Evolutionary conservation across 2,888 invertebrate genomes (phyloP), one percentile per base, ranked within the genome.

Genomic region (Resseliella maxima): DNA sequence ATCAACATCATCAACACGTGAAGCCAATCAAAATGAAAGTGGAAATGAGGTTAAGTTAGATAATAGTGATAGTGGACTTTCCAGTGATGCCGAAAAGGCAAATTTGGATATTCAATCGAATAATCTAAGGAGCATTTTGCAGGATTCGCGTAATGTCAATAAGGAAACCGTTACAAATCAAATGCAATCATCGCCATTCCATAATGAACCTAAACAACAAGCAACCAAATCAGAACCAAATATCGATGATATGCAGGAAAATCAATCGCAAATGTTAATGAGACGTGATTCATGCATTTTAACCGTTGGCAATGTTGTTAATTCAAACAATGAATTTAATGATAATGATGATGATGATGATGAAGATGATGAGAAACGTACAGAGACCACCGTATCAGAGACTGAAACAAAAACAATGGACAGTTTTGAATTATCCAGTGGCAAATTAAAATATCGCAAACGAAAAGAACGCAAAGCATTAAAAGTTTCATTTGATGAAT

Each of bases 231-330:
- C 18, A 1, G 18, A 41, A 41, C 41, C 46, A 18, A n/a, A n/a
- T n/a, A 18, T 50, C 24, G 38, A 83, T 21, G 38, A 83, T 2
- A 83, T n/a, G 10, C 5, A n/a, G 27, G 24, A 35, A 83, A 83
- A 83, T 83, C 83, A 38, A 12, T 38, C 10, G 1, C 83, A 83
- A 83, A n/a, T 83, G 41, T 83, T 83, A n/a, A n/a, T n/a, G n/a
- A n/a, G n/a, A 6, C 83, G 38, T n/a, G 83, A 83, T 38, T 38
- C 36, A 38, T 83, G 83, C 83, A 83, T 83, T 83, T 18, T 83
- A n/a, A 83, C 83, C 0, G 38, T 83, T 83, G 83, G 83, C 38
- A 83, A 83, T 38, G 83, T 83, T n/a, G 21, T 83, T n/a, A 83
- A 83, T 83, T 38, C 83, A 1, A 83, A 83, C 38, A 83, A 38